Conservation (phyloP, 2,797 vertebrate species). For the Anabacerthia variegaticeps region DNA sequence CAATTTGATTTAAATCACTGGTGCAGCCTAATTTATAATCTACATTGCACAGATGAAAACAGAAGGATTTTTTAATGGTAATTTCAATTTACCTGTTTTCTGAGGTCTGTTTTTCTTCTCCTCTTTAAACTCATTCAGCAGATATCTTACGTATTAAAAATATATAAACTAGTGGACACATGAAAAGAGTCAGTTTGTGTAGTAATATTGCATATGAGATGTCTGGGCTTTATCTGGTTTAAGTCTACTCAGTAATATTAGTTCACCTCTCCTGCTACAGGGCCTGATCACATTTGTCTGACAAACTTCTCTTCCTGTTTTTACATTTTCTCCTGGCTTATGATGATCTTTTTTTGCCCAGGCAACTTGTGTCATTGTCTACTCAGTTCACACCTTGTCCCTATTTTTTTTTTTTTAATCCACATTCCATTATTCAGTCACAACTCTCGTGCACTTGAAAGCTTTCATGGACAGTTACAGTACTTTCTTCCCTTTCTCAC, state of each 20-base stretch:
- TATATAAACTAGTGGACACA: background rate
- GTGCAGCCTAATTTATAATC: background rate
- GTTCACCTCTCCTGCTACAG: background rate
- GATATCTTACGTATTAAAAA: background rate
- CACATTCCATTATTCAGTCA: background rate
- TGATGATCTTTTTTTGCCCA: background rate
- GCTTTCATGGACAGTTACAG: background rate
- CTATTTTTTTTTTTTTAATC: background rate
- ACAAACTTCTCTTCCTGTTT: background rate
- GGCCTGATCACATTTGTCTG: background rate
- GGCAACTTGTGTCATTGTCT: background rate
- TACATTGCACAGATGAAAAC: background rate
- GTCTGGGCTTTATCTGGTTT: background rate
- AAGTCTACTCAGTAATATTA: background rate
- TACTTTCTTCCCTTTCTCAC: background rate
- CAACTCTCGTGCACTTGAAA: background rate
- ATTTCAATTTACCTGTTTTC: background rate
- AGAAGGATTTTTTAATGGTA: accelerated
- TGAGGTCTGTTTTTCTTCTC: background rate
- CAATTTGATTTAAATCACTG: background rate
- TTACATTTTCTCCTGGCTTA: background rate
- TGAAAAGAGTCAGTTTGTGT: background rate
- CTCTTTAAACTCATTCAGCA: background rate
- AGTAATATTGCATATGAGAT: background rate
- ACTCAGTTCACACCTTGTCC: background rate